Conservation (phyloP, 2,113 vertebrate genomes). For the Alouatta palliata region DNA sequence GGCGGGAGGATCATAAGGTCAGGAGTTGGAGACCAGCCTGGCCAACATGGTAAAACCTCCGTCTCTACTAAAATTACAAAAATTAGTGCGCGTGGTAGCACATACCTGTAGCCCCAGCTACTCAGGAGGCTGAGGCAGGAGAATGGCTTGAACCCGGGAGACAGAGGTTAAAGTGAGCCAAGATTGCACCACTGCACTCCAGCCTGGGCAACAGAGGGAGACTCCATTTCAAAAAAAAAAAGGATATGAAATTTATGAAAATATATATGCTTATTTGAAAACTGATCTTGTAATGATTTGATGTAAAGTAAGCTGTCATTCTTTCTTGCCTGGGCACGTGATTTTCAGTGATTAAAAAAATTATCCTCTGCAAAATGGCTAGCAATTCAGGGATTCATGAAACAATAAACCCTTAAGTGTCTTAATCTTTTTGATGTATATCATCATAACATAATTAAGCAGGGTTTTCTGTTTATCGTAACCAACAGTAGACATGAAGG, state of each 20-base stretch:
- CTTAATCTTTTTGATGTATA: not conserved
- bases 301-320: not conserved
- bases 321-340: not conserved
- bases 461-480: not conserved
- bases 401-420: conserved; percentile 23
- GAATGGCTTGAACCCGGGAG: no score
- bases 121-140: no score
- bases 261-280: conserved; percentile 39
- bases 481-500: not conserved
- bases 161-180: no score
- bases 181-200: no score
- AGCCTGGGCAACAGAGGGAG: no score
- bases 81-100: no score
- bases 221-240: not conserved
- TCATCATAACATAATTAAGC: not conserved
- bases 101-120: no score
- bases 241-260: not conserved
- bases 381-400: not conserved
- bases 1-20: no score
- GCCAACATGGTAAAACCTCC: no score
- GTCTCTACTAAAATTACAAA: no score
- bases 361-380: not conserved
- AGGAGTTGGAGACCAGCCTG: no score
- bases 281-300: not conserved
- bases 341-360: conserved; percentile 44